Percentiles rank a stretch among this genome's conserved stretches.
phyloP scores from a whole-genome alignment of 2,888 invertebrate species.

The Brassicogethes aeneus region DNA sequence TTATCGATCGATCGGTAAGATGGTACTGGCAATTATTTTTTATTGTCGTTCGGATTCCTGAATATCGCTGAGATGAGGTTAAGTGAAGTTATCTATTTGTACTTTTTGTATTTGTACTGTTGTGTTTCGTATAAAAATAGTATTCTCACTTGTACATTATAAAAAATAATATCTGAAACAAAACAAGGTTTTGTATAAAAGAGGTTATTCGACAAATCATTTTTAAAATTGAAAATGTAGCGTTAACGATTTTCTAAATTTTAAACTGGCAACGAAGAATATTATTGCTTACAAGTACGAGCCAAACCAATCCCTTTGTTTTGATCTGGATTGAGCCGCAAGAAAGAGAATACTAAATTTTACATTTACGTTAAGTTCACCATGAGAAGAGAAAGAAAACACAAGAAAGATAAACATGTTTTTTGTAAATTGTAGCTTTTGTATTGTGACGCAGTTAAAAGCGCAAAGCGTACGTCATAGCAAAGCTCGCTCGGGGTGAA shows the following conservation, averaged over 20 bases:
- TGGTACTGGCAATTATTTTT: no score
- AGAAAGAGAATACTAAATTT: no score
- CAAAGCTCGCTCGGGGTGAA: slow-evolving; percentile 8
- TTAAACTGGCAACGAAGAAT: no score
- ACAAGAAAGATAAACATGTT: slow-evolving; percentile 11
- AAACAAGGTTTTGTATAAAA: no score
- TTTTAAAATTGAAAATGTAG: no score
- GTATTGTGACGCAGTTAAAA: slow-evolving; percentile 17
- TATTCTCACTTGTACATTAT: slow-evolving; percentile 30
- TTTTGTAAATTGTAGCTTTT: slow-evolving; percentile 10
- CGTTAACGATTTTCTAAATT: no score
- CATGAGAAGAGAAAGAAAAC: no score
- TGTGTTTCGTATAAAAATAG: slow-evolving; percentile 37
- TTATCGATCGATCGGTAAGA: slow-evolving; percentile 3
- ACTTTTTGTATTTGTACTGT: slow-evolving; percentile 39
- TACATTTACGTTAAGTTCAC: no score
- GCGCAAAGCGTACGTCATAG: slow-evolving; percentile 18
- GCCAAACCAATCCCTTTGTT: no score
- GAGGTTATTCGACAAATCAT: no score
- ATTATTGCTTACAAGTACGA: no score
- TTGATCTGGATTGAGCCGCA: no score
- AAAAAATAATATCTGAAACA: slow-evolving; percentile 36
- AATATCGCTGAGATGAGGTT: slow-evolving; percentile 36
- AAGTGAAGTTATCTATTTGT: slow-evolving; percentile 30
- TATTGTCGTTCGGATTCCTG: slow-evolving; percentile 29